These are phyloP conservation scores for Fabriciana adippe DNA, from an alignment of 2,888 invertebrate genomes.

Conservation along the genomic window DNA sequence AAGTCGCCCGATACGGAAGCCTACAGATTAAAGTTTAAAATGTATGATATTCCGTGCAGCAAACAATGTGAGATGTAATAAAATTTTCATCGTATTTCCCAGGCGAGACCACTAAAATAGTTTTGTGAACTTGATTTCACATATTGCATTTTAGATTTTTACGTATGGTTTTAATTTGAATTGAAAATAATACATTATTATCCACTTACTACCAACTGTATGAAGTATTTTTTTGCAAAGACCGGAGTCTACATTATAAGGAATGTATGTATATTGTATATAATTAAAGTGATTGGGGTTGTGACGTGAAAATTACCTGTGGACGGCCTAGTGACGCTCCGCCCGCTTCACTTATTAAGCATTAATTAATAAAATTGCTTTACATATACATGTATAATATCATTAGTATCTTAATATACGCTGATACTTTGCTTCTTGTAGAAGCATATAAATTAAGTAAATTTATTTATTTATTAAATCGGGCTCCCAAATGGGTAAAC, in stretches of 20 bases:
- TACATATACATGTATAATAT: background rate
- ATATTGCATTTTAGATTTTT: background rate
- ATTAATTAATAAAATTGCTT: constrained; percentile 22
- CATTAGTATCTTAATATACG: too few relatives aligned
- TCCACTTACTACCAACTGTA: too few relatives aligned
- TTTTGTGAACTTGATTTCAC: constrained; percentile 13
- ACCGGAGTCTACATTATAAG: constrained; percentile 10
- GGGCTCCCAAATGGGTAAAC: too few relatives aligned
- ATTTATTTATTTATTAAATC: too few relatives aligned
- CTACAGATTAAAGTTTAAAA: constrained; percentile 15
- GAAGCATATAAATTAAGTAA: too few relatives aligned
- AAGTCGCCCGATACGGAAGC: constrained; percentile 5
- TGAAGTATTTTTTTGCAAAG: background rate
- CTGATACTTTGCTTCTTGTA: too few relatives aligned
- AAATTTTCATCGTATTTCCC: constrained; percentile 12
- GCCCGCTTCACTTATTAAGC: constrained; percentile 14
- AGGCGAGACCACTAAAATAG: background rate
- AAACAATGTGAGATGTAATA: constrained; percentile 19
- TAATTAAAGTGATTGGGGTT: constrained; percentile 30
- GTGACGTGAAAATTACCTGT: constrained; percentile 24
- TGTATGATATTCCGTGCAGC: constrained; percentile 13
- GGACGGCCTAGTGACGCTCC: constrained; percentile 10
- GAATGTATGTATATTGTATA: constrained; percentile 19
- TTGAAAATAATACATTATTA: background rate
- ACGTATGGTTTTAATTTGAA: background rate